These are phyloP conservation scores for Darevskia mixta DNA, from an alignment of 2,797 vertebrate genomes.

Conservation along the genomic window DNA sequence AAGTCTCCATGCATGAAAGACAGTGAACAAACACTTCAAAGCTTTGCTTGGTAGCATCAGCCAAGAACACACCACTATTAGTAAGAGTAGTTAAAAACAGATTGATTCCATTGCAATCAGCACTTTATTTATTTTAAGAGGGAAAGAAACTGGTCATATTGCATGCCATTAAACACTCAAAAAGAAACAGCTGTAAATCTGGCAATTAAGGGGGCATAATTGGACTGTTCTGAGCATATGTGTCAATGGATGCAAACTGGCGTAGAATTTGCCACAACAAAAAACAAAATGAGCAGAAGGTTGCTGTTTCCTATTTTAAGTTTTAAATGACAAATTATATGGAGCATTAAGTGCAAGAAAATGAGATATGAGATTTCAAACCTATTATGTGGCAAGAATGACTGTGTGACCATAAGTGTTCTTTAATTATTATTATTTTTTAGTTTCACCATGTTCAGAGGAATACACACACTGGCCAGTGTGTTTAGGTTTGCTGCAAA, in stretches of 20 bases:
- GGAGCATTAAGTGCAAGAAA: not conserved
- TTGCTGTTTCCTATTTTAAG: constrained; percentile 20
- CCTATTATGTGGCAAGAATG: not conserved
- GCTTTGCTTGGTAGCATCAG: not conserved
- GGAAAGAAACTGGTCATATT: not conserved
- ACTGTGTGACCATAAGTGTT: not conserved
- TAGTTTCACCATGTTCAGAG: no score
- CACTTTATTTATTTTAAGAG: constrained; percentile 14
- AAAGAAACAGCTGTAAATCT: constrained; percentile 62
- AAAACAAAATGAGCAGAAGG: constrained; percentile 15
- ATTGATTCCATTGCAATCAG: constrained; percentile 35
- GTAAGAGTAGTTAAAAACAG: constrained; percentile 31
- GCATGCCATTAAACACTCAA: constrained; percentile 47
- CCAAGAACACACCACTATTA: not conserved
- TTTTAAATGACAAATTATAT: constrained; percentile 20
- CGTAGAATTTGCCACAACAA: not conserved
- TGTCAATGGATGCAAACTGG: not conserved
- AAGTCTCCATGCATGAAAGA: not conserved
- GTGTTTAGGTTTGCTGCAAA: no score
- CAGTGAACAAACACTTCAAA: not conserved
- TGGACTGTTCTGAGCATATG: constrained; percentile 59
- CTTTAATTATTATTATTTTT: not conserved
- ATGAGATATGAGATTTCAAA: not conserved
- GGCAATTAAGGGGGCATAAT: constrained; percentile 49
- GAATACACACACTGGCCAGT: no score